Percentiles rank a stretch among this genome's conserved stretches.
Conservation (phyloP, 2,113 vertebrate species). For the Pan troglodytes region DNA sequence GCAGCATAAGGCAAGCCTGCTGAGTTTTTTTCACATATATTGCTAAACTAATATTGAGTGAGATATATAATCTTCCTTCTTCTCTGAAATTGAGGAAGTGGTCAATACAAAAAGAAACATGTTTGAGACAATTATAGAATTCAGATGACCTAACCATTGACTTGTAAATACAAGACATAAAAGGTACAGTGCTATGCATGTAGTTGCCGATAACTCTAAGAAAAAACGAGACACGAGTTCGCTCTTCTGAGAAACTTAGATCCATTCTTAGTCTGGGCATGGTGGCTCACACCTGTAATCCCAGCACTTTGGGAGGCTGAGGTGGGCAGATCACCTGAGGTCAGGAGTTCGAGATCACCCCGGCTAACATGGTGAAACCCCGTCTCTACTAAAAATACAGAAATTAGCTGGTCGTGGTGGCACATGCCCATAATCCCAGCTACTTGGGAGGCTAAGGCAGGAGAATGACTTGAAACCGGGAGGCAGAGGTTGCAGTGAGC, state of each 20-base stretch:
- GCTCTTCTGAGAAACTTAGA: conserved; percentile 2
- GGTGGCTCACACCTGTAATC: too few relatives aligned
- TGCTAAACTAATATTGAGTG: not conserved
- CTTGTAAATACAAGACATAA: not conserved
- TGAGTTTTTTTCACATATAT: not conserved
- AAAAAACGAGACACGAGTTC: not conserved
- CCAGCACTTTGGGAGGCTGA: too few relatives aligned
- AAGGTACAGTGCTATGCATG: not conserved
- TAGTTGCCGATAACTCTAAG: not conserved
- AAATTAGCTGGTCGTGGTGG: too few relatives aligned
- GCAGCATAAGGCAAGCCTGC: not conserved
- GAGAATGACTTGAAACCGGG: too few relatives aligned
- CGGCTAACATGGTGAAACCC: too few relatives aligned
- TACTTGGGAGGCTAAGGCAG: too few relatives aligned
- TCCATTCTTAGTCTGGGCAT: not conserved
- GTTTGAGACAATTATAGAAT: not conserved
- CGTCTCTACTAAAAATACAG: too few relatives aligned
- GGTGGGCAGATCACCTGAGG: too few relatives aligned
- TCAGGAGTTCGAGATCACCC: too few relatives aligned
- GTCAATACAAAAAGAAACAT: not conserved
- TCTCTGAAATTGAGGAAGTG: not conserved
- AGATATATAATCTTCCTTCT: not conserved
- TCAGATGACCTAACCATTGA: not conserved
- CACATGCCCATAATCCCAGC: too few relatives aligned
- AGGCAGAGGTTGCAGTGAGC: too few relatives aligned